phyloP scores from a whole-genome alignment of 2,888 invertebrate species.

The Lottia scabra region DNA sequence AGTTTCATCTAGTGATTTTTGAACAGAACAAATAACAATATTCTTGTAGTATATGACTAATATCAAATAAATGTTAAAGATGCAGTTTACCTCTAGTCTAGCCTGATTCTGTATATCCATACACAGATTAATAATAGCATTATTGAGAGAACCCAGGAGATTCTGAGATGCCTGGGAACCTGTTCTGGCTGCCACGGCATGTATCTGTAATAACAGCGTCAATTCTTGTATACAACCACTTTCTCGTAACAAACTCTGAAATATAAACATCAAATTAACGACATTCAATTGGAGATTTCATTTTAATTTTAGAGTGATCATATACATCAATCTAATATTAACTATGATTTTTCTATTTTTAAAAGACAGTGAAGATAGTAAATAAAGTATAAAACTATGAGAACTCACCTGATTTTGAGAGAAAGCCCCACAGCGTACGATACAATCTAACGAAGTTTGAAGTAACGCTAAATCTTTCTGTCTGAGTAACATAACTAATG shows the following conservation, averaged over 20 bases:
- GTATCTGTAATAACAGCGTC: constrained; percentile 67
- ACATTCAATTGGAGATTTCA: too few species aligned
- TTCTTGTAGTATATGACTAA: too few species aligned
- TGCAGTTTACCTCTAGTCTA: constrained; percentile 70
- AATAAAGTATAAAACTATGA: too few species aligned
- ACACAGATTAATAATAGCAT: constrained; percentile 73
- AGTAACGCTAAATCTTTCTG: constrained; percentile 71
- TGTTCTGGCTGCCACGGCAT: constrained; percentile 63
- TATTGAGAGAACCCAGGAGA: constrained; percentile 66
- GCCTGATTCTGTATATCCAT: constrained; percentile 72
- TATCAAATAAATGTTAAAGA: too few species aligned
- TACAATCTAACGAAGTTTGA: constrained; percentile 71
- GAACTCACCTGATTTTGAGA: constrained; percentile 71
- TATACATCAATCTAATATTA: constrained; percentile 7
- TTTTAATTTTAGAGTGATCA: too few species aligned
- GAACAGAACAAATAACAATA: too few species aligned
- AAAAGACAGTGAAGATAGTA: too few species aligned
- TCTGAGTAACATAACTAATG: constrained; percentile 66
- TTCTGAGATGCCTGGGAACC: constrained; percentile 33
- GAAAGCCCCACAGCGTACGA: constrained; percentile 72
- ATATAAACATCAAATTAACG: too few species aligned
- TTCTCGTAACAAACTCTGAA: constrained; percentile 72
- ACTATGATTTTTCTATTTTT: too few species aligned
- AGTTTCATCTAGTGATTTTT: too few species aligned
- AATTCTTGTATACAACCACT: constrained; percentile 71